phyloP scores from a whole-genome alignment of 1,140 invertebrate species.

The Carposina sasakii region DNA sequence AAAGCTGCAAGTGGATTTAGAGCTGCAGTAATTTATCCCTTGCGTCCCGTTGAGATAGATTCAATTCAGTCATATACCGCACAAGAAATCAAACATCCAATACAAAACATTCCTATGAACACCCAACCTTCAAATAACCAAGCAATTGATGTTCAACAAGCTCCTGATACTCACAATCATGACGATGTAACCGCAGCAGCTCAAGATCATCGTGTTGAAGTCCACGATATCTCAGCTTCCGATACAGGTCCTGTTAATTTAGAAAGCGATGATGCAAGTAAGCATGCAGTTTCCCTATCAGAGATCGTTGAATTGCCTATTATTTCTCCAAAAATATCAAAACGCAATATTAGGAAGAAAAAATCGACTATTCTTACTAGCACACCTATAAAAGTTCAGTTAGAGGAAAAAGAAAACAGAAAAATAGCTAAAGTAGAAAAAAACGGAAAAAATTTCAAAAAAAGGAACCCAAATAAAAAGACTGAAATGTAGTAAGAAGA shows the following conservation, averaged over 20 bases:
- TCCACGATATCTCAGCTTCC: background rate
- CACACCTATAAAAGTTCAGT: conserved; percentile 7
- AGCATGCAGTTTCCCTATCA: conserved; percentile 17
- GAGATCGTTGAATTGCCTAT: conserved; percentile 13
- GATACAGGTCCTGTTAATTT: conserved; percentile 15
- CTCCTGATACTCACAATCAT: background rate
- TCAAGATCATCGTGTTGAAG: background rate
- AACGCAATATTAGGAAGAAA: conserved; percentile 13
- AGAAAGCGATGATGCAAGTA: conserved; percentile 15
- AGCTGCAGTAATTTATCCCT: background rate
- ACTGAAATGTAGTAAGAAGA: conserved; percentile 1
- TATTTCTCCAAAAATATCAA: conserved; percentile 12
- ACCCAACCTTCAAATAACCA: background rate
- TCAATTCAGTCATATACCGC: background rate
- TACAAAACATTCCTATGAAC: background rate
- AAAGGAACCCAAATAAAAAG: background rate
- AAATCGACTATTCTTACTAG: conserved; percentile 12
- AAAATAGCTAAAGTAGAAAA: conserved; percentile 5
- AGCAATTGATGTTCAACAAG: background rate
- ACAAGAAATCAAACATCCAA: background rate
- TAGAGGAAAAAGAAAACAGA: conserved; percentile 14
- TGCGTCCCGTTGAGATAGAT: background rate
- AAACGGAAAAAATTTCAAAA: conserved; percentile 3
- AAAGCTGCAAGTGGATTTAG: background rate
- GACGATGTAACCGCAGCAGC: background rate